Evolutionary conservation across 2,113 vertebrate genomes (phyloP), one percentile per base, ranked within the genome.

Genomic region (Otis tarda): DNA sequence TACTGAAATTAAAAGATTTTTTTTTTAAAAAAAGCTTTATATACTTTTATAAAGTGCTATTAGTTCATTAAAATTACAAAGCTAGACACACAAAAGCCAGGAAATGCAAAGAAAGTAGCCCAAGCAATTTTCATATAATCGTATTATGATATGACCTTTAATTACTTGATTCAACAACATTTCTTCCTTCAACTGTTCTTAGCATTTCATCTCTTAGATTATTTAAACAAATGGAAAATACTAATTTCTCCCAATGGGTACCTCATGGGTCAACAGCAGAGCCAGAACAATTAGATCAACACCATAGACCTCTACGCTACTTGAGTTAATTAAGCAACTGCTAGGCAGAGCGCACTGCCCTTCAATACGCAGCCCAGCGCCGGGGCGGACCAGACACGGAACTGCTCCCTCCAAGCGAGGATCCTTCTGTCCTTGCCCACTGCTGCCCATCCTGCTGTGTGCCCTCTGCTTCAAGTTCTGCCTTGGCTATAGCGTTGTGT

Each of bases 1-100:
- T 67, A 47, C 0, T 25, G 19, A 31, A 88, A 70, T 65, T 7
- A 33, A 49, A 52, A 79, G 12, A 16, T 8, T 15, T 47, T 27
- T 74, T 68, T 25, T 6, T 41, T 14, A 8, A 31, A 41, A 41
- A 43, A 43, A 43, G 41, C 41, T 43, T 28, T 60, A 24, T 52
- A 56, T 14, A 23, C 33, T 61, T 91, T 7, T 30, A 3, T 53
- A 63, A 63, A 74, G 11, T 20, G 14, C 19, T 63, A 27, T 41
- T 33, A 77, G 52, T 50, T 92, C 80, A 65, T 81, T 84, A 65
- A 75, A 87, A 60, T 6, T 84, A 73, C 87, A 89, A 71, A 83
- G 37, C 43, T 28, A 70, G 43, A 43, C 20, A 67, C 14, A 56
- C 16, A 81, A 67, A 73, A 86, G 49, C n/a, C 53, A 56, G 12